Evolutionary conservation across 1,140 invertebrate genomes (phyloP), one percentile per base, ranked within the genome.

Genomic region (Bombus picipes): DNA sequence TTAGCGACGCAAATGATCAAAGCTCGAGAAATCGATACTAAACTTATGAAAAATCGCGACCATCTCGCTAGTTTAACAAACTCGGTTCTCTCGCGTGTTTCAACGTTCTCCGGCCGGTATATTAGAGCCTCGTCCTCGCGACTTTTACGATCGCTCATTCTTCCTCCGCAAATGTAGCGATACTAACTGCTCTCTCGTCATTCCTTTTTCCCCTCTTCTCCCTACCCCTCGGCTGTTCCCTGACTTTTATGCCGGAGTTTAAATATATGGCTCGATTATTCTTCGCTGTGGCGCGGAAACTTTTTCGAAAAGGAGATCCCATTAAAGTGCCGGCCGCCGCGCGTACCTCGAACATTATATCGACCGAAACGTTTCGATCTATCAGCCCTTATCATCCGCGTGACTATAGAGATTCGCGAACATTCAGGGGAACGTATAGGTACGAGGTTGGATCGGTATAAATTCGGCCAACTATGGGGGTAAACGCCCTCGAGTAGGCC

Each of bases 261-360:
- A 83, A 90, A 90, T 90, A 89, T 90, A 90, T 84, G 89, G 70
- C 62, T 74, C 89, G 89, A 89, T 90, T 89, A 90, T 90, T 90
- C 88, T 87, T 90, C 74, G 77, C 70, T 74, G 78, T 85, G 87
- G 86, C 87, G 81, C 70, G 57, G 74, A 89, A 90, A 89, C 88
- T 90, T 89, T 57, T 77, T 70, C 81, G 70, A 85, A 85, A 90
- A 89, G 72, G 73, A 41, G 70, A 87, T 79, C 68, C 81, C 79
- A 83, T 90, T 90, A 90, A 85, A 75, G 39, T 10, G 39, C 32
- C 43, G 39, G 10, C 68, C 37, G 25, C 12, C 22, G 8, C 37
- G 18, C 4, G 68, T 41, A 71, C 70, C 70, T 73, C 70, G 77
- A 57, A 62, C 81, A 37, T 62, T 81, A 68, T 41, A 88, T 83